phyloP scores from a whole-genome alignment of 1,140 invertebrate genomes.

The Ptiloglossa arizonensis region DNA sequence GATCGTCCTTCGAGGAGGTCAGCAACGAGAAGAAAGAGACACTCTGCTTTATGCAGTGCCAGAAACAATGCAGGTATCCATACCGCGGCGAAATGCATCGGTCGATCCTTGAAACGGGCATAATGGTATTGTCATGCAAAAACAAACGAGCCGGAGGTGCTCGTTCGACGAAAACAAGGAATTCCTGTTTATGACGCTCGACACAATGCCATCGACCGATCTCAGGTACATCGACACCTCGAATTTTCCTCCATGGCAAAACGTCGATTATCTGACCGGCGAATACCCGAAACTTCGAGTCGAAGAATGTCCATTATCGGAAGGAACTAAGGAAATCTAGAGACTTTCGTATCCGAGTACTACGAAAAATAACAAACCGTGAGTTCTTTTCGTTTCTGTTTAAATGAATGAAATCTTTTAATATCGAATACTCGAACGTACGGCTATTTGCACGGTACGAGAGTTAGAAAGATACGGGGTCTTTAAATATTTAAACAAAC shows the following conservation, averaged over 20 bases:
- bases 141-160: background rate
- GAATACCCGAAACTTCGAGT: no score
- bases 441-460: no score
- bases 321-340: no score
- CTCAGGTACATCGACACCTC: background rate
- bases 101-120: background rate
- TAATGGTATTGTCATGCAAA: slow-evolving; percentile 29
- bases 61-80: slow-evolving; percentile 35
- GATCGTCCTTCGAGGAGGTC: slow-evolving; percentile 62
- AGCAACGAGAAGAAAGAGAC: slow-evolving; percentile 26
- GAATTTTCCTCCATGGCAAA: background rate
- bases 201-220: background rate
- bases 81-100: slow-evolving; percentile 16
- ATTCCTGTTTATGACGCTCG: background rate
- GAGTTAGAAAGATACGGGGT: no score
- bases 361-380: no score
- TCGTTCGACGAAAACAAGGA: slow-evolving; percentile 10
- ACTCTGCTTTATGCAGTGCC: slow-evolving; percentile 14
- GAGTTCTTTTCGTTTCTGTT: no score
- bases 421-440: no score
- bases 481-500: no score
- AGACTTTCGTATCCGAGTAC: no score
- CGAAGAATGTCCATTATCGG: no score
- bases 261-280: no score
- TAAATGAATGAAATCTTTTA: no score